Evolutionary conservation across 1,140 invertebrate species (phyloP), one percentile per base, ranked within the genome.

Genomic region (Sarcophaga peregrina): DNA sequence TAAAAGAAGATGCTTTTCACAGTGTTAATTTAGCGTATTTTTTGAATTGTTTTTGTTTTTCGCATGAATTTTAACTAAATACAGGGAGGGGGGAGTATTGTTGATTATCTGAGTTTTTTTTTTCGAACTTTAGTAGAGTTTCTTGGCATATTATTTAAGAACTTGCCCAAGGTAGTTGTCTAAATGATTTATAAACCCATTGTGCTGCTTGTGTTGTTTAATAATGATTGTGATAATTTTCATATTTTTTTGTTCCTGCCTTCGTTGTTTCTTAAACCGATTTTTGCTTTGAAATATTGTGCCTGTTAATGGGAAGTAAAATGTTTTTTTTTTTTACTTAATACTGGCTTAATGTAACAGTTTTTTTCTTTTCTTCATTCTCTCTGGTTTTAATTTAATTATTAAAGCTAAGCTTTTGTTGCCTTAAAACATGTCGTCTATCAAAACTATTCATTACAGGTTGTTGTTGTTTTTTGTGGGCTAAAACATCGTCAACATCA

Each of bases 291-390:
- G 8, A 58, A 58, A n/a, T n/a, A n/a, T 58, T 58, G 15, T n/a
- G 50, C 50, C 13, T 52, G 8, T 10, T 52, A 9, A 52, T 52
- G 13, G 0, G 13, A 52, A 52, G 1, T 52, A 52, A 3, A 52
- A 52, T 1, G 11, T 50, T 8, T 50, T 50, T 50, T 50, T 52
- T 52, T 52, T 10, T 52, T 52, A 52, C 50, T 10, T 10, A 52
- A 58, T n/a, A 68, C 17, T n/a, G 10, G 62, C 62, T 68, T 68
- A 68, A 68, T 20, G 62, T 68, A 68, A 68, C 62, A 68, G 62
- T 68, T 20, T 25, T 25, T 68, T 37, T 20, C 20, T 4, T n/a
- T 58, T n/a, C 54, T 58, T 58, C n/a, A 15, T 15, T 58, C 54
- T 58, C n/a, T 58, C n/a, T 58, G 15, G n/a, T 58, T 58, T 58